Base-by-base conservation (phyloP, 2,113 vertebrate genomes). In the Helogale parvula region DNA sequence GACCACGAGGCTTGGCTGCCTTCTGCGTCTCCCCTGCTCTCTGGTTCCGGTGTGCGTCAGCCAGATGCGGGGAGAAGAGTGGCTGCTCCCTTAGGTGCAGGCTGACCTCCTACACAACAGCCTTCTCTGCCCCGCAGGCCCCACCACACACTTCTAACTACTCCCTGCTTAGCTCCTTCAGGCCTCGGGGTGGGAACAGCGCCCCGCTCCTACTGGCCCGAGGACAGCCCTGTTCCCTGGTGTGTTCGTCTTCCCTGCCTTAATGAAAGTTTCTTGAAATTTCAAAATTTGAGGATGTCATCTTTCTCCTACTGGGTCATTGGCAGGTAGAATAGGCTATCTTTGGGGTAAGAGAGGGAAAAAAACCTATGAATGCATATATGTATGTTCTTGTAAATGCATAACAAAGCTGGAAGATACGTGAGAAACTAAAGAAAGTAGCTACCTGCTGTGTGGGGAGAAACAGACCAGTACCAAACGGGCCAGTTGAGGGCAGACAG, bases 381-480 rank as follows among this genome's bases (percentile, higher is more conserved):
- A 86, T 77, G 4, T 88, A 33, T 95, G 86, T 85, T 69, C 13
- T 91, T 50, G 14, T 41, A 17, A 88, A 17, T 86, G 7, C 25
- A 21, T 86, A 66, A 63, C 23, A 81, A 79, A 90, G 92, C 66
- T 87, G 17, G 17, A 80, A 93, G 45, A 52, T 68, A 35, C 0
- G 1, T 69, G n/a, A 84, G 15, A 97, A 96, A 72, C 41, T 57
- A 94, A 81, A 65, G 63, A 80, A 83, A 81, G 38, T 87, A 45
- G 25, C 66, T 72, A 33, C 33, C 5, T 76, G 33, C 15, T 71
- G 3, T 33, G 6, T 45, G 5, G 9, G 31, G 27, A 38, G 35
- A 45, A 57, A 54, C 8, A 19, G 57, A 7, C 5, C 25, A n/a
- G 8, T 60, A 66, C 27, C 33, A 86, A 19, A 27, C 21, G 14